A percentile compares a stretch with the other conserved stretches of the same genome.
Evolutionary conservation across 2,888 invertebrate genomes (phyloP).

Genomic region (Ceriagrion tenellum): DNA sequence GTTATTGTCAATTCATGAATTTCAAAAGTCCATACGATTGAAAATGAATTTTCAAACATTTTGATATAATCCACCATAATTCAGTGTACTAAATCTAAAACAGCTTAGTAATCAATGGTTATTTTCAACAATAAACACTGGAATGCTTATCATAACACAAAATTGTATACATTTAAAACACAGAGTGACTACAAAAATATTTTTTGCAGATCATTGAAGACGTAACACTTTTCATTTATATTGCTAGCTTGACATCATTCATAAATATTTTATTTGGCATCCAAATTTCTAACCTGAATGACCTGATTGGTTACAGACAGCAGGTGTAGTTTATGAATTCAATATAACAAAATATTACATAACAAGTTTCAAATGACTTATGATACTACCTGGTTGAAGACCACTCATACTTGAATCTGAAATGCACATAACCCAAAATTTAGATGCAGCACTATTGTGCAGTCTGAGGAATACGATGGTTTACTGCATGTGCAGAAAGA

Average conservation of each 20-base stretch:
- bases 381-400: background rate
- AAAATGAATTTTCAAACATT: background rate
- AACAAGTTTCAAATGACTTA: background rate
- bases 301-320: background rate
- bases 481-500: background rate
- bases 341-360: background rate
- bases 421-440: background rate
- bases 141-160: background rate
- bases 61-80: background rate
- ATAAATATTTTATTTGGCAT: background rate
- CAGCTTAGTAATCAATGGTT: background rate
- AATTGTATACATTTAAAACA: background rate
- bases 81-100: background rate
- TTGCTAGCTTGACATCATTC: background rate
- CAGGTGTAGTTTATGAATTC: background rate
- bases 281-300: background rate
- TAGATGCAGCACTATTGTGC: background rate
- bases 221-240: background rate
- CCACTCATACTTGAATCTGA: background rate
- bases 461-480: background rate
- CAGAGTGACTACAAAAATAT: background rate
- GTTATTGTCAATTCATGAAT: constrained; percentile 61
- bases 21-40: background rate
- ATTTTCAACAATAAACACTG: constrained; percentile 6
- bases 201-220: background rate